Conservation (phyloP, 2,888 invertebrate species). For the Dermolepida albohirtum region DNA sequence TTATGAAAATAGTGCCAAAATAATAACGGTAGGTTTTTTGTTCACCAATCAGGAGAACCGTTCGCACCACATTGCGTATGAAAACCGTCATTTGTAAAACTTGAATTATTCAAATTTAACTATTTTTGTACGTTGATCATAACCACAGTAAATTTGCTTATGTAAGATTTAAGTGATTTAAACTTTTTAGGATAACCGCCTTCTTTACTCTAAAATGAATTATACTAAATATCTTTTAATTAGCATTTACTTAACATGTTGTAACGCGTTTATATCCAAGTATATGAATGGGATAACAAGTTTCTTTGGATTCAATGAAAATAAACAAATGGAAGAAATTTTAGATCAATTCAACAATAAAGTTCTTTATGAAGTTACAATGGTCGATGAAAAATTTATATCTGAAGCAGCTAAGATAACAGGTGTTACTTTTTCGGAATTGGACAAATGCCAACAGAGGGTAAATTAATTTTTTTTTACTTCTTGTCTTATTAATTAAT, state of each 20-base stretch:
- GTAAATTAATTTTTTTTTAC: slow-evolving; percentile 57
- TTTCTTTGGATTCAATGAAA: slow-evolving; percentile 53
- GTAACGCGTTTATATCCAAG: slow-evolving; percentile 30
- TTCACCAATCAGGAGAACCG: too few species aligned
- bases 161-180: too few species aligned
- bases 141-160: too few species aligned
- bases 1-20: too few species aligned
- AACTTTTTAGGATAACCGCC: too few species aligned
- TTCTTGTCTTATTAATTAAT: slow-evolving; percentile 2
- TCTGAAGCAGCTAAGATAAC: slow-evolving; percentile 71
- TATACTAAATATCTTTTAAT: slow-evolving; percentile 1
- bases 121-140: too few species aligned
- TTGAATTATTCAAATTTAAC: too few species aligned
- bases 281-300: slow-evolving; percentile 39
- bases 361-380: slow-evolving; percentile 69
- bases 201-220: background rate
- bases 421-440: slow-evolving; percentile 68
- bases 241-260: slow-evolving; percentile 22
- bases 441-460: slow-evolving; percentile 74
- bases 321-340: slow-evolving; percentile 45
- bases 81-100: too few species aligned
- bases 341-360: slow-evolving; percentile 52
- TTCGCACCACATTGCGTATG: too few species aligned
- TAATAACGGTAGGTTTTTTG: too few species aligned
- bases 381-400: slow-evolving; percentile 73